Base-by-base conservation (phyloP, 2,888 invertebrate species). In the Cosmia trapezina region DNA sequence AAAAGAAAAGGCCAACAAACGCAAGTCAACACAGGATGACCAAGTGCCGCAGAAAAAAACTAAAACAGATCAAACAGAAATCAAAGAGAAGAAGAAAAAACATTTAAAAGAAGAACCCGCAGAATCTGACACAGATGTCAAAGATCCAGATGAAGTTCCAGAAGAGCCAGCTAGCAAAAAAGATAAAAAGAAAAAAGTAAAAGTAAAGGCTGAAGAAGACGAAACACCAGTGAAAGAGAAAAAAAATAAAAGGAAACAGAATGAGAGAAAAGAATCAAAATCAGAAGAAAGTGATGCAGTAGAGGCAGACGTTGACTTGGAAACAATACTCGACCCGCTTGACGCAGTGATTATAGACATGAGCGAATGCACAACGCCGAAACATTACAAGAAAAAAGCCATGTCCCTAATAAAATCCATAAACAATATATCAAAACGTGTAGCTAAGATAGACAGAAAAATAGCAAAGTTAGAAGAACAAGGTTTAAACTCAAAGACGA, bases 281-380 rank as follows among this genome's bases (percentile, higher is more conserved):
- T 69, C 73, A 65, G 92, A 93, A 84, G 93, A 94, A 67, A 95
- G 94, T 70, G 94, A 95, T 57, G 91, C 90, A 0, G 94, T 94
- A 73, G 94, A 95, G 63, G 92, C 93, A 33, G 94, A 95, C 41
- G 73, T 93, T 17, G 93, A 94, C 69, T 92, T 93, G 14, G 92
- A 92, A 22, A 83, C 92, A 53, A 54, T 90, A 8, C 67, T 95
- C 0, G 90, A 89, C 0, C 91, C 93, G 0, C 89, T 92, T 76
- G 95, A 95, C 53, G 74, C 89, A 57, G 84, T 86, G 0, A 86
- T 96, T 0, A 77, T 95, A 51, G 94, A 96, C 71, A 78, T 94
- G 54, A 89, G 92, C 0, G 91, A 93, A 67, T 96, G 96, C 67
- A 82, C 71, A 4, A 91, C 92, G 7, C 62, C 76, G 1, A 92